Conservation (phyloP, 2,888 invertebrate species). For the Endotricha flammealis region DNA sequence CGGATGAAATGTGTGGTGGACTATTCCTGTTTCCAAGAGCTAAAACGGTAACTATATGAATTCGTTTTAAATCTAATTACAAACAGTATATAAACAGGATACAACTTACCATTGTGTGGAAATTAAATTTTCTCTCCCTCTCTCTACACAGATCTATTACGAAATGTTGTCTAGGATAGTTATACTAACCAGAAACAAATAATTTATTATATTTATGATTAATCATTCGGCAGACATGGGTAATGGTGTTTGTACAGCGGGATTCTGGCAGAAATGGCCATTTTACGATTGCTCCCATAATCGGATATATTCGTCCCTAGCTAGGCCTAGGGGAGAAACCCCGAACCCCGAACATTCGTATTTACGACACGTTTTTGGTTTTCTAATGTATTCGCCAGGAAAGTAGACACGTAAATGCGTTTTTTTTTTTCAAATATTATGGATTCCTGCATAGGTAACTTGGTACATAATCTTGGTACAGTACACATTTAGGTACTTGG, state of each 20-base stretch:
- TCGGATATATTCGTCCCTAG: neutral
- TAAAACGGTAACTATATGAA: too few relatives aligned
- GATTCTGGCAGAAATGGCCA: neutral
- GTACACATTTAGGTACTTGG: too few relatives aligned
- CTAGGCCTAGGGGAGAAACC: constrained; percentile 4
- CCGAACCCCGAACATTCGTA: constrained; percentile 4
- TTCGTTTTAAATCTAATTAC: too few relatives aligned
- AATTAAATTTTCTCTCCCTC: too few relatives aligned
- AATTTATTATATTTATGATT: neutral
- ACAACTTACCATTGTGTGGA: too few relatives aligned
- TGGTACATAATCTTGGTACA: too few relatives aligned
- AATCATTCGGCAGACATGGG: neutral
- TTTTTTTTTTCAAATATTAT: too few relatives aligned
- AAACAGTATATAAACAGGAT: too few relatives aligned
- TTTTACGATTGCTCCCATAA: neutral
- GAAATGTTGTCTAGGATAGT: neutral
- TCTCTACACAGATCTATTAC: too few relatives aligned
- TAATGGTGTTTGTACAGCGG: neutral
- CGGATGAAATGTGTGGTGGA: too few relatives aligned
- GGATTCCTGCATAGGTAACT: too few relatives aligned
- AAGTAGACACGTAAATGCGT: neutral
- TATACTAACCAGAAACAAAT: constrained; percentile 14
- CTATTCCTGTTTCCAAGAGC: too few relatives aligned
- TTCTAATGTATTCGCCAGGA: constrained; percentile 3
- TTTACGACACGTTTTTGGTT: constrained; percentile 6